Evolutionary conservation across 2,113 vertebrate species (phyloP), one percentile per base, ranked within the genome.

Genomic region (Columba livia): DNA sequence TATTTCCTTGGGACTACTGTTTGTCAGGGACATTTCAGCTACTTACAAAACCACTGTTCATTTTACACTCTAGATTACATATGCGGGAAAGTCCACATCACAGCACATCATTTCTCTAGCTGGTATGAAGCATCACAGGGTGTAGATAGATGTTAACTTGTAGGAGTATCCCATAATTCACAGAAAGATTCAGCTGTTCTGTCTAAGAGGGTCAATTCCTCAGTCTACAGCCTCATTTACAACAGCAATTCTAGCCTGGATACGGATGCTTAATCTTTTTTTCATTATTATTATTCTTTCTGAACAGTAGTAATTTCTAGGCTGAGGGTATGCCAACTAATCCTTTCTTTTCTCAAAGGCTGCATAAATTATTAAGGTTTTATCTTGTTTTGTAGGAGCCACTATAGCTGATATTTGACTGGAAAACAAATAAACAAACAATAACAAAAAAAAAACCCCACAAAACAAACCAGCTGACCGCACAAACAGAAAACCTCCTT

Each of bases 211-310:
- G 88, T 96, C 79, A 93, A 40, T 92, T 93, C 57, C 40, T 90
- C 90, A 90, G 34, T 64, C 70, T 89, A 65, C 44, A 75, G 24
- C 57, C 53, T 93, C 90, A 88, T 95, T 93, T 93, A 92, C 83
- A 94, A 84, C 26, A 84, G 72, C 64, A 92, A 69, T 96, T 94
- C 69, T 72, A 66, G 31, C 40, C 58, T 51, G 28, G 57, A 29
- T 89, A 72, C 74, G 61, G 69, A 92, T 1, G 23, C 72, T 92
- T 95, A 95, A 93, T 95, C 93, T 96, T 90, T 96, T 92, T 93
- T 93, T 91, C 90, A 88, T 96, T 86, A 79, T 95, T 94, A 85
- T 91, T 96, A 80, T 89, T 86, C 72, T 93, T 97, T 89, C 73
- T 79, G 86, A 93, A 95, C 83, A 93, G 79, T 29, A 94, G 61